Evolutionary conservation across 2,888 invertebrate species (phyloP).

Genomic region (Drosophila mettleri): DNA sequence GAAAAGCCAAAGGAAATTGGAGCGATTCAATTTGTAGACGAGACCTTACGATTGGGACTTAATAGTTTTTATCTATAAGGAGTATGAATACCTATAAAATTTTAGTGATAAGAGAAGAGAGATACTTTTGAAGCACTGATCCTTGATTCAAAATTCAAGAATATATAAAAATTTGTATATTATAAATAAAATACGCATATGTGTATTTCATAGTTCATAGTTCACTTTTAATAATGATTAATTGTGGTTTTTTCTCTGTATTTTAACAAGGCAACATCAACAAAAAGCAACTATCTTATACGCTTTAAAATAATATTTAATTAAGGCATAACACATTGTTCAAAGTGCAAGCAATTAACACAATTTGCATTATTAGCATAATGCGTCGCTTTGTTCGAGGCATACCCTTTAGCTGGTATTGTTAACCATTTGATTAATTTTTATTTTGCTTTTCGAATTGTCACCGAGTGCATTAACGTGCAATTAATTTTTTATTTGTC

Average conservation of each 20-base stretch:
- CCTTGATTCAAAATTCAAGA: too few relatives aligned
- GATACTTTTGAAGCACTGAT: too few relatives aligned
- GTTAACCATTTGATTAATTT: constrained; percentile 40
- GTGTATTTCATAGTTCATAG: neutral
- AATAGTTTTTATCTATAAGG: neutral
- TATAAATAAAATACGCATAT: too few relatives aligned
- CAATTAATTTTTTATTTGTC: constrained; percentile 66
- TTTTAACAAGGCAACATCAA: constrained; percentile 47
- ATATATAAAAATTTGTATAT: too few relatives aligned
- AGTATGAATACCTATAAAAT: neutral
- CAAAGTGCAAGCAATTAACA: constrained; percentile 64
- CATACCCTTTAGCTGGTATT: constrained; percentile 1
- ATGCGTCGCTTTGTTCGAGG: constrained; percentile 17
- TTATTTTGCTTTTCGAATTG: constrained; percentile 12
- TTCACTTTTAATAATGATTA: constrained; percentile 55
- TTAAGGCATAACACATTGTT: constrained; percentile 68
- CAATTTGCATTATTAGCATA: constrained; percentile 58
- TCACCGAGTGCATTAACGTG: constrained; percentile 59
- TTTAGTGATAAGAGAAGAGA: neutral
- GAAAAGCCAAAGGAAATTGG: neutral
- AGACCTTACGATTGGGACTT: neutral
- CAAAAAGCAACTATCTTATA: constrained; percentile 6
- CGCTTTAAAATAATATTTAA: constrained; percentile 54
- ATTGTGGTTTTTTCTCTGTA: constrained; percentile 57
- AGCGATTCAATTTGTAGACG: neutral